These are phyloP conservation scores for Astreopora myriophthalma DNA, from an alignment of 64 coral and sea anemone genomes.

Conservation along the genomic window DNA sequence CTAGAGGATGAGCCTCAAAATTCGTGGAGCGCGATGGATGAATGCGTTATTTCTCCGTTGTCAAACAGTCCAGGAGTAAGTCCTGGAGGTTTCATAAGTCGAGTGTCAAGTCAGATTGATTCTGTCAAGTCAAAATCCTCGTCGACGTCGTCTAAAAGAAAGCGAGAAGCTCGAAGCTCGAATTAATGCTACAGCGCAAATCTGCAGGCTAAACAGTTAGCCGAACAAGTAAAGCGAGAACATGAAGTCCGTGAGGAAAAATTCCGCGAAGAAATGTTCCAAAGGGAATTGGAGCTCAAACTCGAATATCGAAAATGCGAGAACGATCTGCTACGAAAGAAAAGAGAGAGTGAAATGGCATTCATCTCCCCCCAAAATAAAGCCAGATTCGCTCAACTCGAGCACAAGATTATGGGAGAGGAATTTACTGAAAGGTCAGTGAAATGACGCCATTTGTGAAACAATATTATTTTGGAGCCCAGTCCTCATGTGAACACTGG, in stretches of 20 bases:
- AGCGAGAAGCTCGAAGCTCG: neutral
- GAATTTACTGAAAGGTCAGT: neutral
- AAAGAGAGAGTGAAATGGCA: slow-evolving; percentile 3
- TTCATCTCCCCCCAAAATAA: neutral
- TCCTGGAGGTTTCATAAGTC: neutral
- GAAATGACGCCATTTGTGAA: neutral
- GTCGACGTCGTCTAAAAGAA: neutral
- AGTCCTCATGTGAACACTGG: neutral
- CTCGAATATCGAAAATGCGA: neutral
- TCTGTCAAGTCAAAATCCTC: neutral
- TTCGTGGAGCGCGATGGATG: neutral
- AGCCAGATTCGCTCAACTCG: neutral
- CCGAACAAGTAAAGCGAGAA: neutral
- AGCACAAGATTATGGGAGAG: neutral
- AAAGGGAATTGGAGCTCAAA: neutral
- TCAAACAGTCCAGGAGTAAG: neutral
- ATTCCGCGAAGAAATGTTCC: neutral
- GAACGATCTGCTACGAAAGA: neutral
- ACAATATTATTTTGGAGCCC: too few species aligned
- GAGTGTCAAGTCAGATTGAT: neutral
- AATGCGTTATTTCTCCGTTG: neutral
- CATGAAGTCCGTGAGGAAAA: neutral
- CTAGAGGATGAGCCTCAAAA: too few species aligned
- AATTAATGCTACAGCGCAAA: neutral
- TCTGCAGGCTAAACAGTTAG: neutral